These are phyloP conservation scores for Dastarcus helophoroides DNA, from an alignment of 2,888 invertebrate genomes.

Conservation along the genomic window DNA sequence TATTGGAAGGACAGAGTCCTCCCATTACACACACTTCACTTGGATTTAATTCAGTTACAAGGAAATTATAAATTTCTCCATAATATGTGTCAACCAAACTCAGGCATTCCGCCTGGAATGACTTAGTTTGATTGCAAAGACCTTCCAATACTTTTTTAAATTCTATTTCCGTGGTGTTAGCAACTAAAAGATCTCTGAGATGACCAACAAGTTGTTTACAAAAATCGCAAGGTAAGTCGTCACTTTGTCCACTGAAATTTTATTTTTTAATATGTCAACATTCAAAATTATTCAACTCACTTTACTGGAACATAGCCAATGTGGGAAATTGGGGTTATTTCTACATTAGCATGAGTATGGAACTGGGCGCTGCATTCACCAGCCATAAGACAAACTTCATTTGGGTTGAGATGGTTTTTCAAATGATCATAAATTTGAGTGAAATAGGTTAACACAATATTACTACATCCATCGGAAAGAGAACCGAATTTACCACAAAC, in stretches of 20 bases:
- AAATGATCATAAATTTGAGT: conserved; percentile 55
- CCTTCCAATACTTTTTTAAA: conserved; percentile 67
- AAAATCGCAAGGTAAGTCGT: conserved; percentile 70
- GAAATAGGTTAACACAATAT: conserved; percentile 61
- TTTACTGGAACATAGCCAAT: conserved; percentile 44
- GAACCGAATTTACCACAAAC: conserved; percentile 59
- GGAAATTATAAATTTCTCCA: conserved; percentile 54
- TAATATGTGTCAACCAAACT: conserved; percentile 72
- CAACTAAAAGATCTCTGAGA: conserved; percentile 64
- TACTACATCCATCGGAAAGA: conserved; percentile 69
- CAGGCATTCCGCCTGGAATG: conserved; percentile 63
- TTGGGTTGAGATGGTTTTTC: conserved; percentile 47
- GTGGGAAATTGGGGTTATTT: conserved; percentile 45
- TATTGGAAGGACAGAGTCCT: conserved; percentile 47
- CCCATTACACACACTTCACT: conserved; percentile 58
- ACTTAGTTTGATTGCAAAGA: conserved; percentile 67
- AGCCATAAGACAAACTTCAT: conserved; percentile 61
- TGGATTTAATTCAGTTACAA: conserved; percentile 58
- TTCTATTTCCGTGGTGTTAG: conserved; percentile 76
- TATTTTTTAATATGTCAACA: neutral
- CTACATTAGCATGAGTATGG: conserved; percentile 51
- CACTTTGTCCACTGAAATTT: conserved; percentile 21
- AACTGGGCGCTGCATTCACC: conserved; percentile 61
- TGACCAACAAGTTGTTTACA: conserved; percentile 75
- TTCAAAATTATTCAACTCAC: conserved; percentile 18